Evolutionary conservation across 2,888 invertebrate genomes (phyloP).

Genomic region (Tryphoninae sp.): DNA sequence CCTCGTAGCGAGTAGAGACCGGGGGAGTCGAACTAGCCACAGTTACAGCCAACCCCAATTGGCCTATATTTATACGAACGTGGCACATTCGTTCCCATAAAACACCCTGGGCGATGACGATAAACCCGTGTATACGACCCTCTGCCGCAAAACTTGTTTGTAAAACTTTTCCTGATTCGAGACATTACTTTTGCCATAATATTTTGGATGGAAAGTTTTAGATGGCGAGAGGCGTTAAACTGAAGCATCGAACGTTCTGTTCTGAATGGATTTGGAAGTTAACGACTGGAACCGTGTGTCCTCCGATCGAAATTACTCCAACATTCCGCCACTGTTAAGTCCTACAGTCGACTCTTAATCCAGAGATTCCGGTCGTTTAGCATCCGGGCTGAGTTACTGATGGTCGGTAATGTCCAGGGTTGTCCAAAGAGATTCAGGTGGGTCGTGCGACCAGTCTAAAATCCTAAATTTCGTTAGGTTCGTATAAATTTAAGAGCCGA

Average conservation of each 20-base stretch:
- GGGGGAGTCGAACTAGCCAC: constrained; percentile 6
- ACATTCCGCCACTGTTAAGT: too few relatives aligned
- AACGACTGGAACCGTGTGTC: too few relatives aligned
- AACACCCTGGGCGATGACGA: constrained; percentile 43
- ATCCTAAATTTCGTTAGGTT: too few relatives aligned
- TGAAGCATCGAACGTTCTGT: not conserved
- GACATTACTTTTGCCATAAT: not conserved
- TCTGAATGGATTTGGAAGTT: too few relatives aligned
- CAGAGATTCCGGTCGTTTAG: too few relatives aligned
- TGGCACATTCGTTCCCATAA: constrained; percentile 41
- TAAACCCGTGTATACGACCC: not conserved
- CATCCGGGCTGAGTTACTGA: too few relatives aligned
- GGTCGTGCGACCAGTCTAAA: too few relatives aligned
- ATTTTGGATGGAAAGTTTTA: not conserved
- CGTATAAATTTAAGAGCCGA: too few relatives aligned
- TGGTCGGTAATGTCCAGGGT: too few relatives aligned
- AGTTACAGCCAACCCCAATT: constrained; percentile 32
- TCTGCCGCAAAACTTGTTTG: not conserved
- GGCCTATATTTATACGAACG: constrained; percentile 49
- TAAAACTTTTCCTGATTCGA: constrained; percentile 18
- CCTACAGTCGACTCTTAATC: too few relatives aligned
- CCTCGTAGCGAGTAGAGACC: constrained; percentile 36
- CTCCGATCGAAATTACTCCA: too few relatives aligned
- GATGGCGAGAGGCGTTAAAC: not conserved
- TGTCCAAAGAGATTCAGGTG: too few relatives aligned